A percentile compares a stretch with the other conserved stretches of the same genome.
Evolutionary conservation across 2,113 vertebrate genomes (phyloP).

Genomic region (Sigmodon hispidus): DNA sequence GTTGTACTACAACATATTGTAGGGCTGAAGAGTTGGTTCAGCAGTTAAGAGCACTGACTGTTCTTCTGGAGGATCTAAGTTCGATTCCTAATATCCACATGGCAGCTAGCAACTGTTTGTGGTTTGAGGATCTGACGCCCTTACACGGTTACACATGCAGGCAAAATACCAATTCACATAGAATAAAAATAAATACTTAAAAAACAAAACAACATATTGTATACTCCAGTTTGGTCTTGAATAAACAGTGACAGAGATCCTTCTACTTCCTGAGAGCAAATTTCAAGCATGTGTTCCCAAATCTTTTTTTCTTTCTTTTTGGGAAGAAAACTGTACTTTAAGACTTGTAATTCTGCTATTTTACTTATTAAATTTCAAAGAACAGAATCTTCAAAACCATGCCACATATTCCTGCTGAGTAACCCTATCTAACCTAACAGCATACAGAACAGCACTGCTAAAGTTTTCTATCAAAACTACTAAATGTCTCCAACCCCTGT

Average conservation of each 20-base stretch:
- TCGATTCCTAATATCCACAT: too few species aligned
- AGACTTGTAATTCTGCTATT: constrained; percentile 42
- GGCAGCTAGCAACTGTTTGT: too few species aligned
- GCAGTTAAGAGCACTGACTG: too few species aligned
- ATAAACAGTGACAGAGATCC: background rate
- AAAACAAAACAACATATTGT: background rate
- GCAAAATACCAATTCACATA: too few species aligned
- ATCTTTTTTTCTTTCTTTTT: background rate
- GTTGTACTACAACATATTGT: background rate
- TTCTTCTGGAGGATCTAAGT: too few species aligned
- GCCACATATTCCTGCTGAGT: background rate
- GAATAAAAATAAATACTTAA: too few species aligned
- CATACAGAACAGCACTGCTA: background rate
- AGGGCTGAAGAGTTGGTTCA: too few species aligned
- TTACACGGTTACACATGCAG: too few species aligned
- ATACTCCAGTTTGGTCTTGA: background rate
- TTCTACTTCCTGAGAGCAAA: background rate
- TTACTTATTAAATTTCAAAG: constrained; percentile 40
- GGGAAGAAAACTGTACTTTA: constrained; percentile 13
- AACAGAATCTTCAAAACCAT: constrained; percentile 5
- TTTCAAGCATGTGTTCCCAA: background rate
- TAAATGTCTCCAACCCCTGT: background rate
- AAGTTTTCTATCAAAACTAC: constrained; percentile 30
- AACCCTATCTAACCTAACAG: background rate
- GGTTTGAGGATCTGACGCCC: too few species aligned